phyloP scores from a whole-genome alignment of 2,797 vertebrate species.

The Cyprinodon diabolis region DNA sequence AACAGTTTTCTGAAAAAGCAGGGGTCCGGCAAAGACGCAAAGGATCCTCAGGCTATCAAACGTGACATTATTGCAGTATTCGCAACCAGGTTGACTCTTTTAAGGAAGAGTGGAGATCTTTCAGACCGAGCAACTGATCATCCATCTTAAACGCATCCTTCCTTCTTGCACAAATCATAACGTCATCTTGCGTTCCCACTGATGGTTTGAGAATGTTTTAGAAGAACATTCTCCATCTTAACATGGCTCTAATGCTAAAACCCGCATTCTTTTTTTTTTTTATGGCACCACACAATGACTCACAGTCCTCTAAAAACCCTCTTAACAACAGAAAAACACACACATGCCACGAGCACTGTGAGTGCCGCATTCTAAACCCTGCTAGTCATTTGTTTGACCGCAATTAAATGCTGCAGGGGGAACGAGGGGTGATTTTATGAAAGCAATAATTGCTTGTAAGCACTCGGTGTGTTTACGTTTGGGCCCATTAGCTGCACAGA shows the following conservation, averaged over 20 bases:
- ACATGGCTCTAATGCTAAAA: not conserved
- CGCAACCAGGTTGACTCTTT: constrained; percentile 57
- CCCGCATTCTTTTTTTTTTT: constrained; percentile 8
- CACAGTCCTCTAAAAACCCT: constrained; percentile 61
- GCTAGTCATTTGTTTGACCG: constrained; percentile 81
- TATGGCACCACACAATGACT: constrained; percentile 24
- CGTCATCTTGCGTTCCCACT: constrained; percentile 56
- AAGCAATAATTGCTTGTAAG: constrained; percentile 85
- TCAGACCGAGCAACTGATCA: constrained; percentile 52
- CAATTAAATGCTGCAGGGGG: constrained; percentile 82
- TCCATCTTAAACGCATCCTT: constrained; percentile 68
- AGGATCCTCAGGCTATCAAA: constrained; percentile 71
- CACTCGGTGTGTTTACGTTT: constrained; percentile 81
- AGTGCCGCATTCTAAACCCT: constrained; percentile 74
- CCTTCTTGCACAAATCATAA: constrained; percentile 52
- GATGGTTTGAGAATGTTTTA: constrained; percentile 61
- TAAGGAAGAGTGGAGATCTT: constrained; percentile 54
- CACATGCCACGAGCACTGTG: constrained; percentile 54
- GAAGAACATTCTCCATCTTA: not conserved
- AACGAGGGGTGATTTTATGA: constrained; percentile 80
- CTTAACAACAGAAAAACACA: constrained; percentile 51
- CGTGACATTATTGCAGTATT: constrained; percentile 69
- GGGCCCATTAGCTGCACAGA: constrained; percentile 82
- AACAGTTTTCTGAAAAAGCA: constrained; percentile 61
- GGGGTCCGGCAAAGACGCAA: constrained; percentile 53